Percentiles rank a stretch among this genome's conserved stretches.
These are phyloP conservation scores for Griposia aprilina DNA, from an alignment of 2,888 invertebrate species.

Conservation along the genomic window DNA sequence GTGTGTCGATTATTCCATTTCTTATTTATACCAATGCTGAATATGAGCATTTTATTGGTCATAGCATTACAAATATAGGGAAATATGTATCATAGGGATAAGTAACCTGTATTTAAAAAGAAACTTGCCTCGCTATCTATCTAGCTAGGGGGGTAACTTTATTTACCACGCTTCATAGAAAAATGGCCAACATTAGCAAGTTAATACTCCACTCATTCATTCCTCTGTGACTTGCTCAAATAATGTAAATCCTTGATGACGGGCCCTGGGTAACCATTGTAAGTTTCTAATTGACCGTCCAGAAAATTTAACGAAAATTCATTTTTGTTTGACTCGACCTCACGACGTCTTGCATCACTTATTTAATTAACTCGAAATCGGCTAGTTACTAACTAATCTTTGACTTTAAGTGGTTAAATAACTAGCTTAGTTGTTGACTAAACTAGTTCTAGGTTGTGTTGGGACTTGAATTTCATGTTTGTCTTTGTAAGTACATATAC, in stretches of 20 bases:
- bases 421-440: slow-evolving; percentile 22
- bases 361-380: slow-evolving; percentile 18
- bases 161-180: not conserved
- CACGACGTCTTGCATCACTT: not conserved
- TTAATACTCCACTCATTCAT: not conserved
- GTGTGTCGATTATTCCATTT: too few relatives aligned
- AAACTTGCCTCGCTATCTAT: too few relatives aligned
- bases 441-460: slow-evolving; percentile 1
- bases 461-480: slow-evolving; percentile 19
- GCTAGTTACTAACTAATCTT: slow-evolving; percentile 45
- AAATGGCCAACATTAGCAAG: not conserved
- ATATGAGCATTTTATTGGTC: too few relatives aligned
- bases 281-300: slow-evolving; percentile 57
- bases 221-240: slow-evolving; percentile 41
- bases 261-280: slow-evolving; percentile 26
- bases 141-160: too few relatives aligned
- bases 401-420: slow-evolving; percentile 35
- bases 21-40: too few relatives aligned
- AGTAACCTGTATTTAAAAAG: too few relatives aligned
- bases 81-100: too few relatives aligned
- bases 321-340: slow-evolving; percentile 11
- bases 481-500: slow-evolving; percentile 17
- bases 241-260: slow-evolving; percentile 64
- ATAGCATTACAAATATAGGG: too few relatives aligned
- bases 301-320: slow-evolving; percentile 25